Percentiles rank a stretch among this genome's conserved stretches.
Evolutionary conservation across 2,113 vertebrate genomes (phyloP).

Genomic region (Rana temporaria): DNA sequence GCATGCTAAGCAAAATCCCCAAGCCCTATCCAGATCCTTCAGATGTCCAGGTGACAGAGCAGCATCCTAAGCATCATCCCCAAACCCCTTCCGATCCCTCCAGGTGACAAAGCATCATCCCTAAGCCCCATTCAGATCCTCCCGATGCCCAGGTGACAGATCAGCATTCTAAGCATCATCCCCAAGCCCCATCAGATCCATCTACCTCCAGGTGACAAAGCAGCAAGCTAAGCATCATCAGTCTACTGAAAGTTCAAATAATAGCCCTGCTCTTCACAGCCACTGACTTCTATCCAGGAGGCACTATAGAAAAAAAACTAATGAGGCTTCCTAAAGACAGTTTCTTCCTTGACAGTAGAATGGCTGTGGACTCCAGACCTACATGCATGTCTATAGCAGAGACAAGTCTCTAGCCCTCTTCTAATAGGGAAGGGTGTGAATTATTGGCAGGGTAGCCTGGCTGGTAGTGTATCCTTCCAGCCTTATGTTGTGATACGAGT

Average conservation of each 20-base stretch:
- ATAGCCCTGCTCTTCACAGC: background rate
- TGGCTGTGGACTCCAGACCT: background rate
- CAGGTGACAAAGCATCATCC: background rate
- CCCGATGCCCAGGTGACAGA: background rate
- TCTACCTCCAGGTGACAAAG: background rate
- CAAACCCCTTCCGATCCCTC: background rate
- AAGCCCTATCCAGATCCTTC: background rate
- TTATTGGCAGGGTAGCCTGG: background rate
- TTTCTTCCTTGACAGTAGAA: no score
- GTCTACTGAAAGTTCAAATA: background rate
- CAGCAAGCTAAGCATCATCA: background rate
- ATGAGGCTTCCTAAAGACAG: no score
- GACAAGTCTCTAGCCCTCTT: no score
- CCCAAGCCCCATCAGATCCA: background rate
- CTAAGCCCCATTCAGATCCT: background rate
- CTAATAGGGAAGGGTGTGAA: background rate
- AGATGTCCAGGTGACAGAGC: background rate
- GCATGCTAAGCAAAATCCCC: background rate
- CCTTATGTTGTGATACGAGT: conserved; percentile 18
- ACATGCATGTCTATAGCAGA: background rate
- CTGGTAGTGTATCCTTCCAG: conserved; percentile 17
- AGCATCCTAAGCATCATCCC: background rate
- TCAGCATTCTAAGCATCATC: background rate
- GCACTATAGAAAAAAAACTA: no score
- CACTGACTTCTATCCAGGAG: background rate